A percentile compares a stretch with the other conserved stretches of the same genome.
Evolutionary conservation across 35 echinoderm and acorn worm species (phyloP).

Genomic region (Apostichopus parvimensis): DNA sequence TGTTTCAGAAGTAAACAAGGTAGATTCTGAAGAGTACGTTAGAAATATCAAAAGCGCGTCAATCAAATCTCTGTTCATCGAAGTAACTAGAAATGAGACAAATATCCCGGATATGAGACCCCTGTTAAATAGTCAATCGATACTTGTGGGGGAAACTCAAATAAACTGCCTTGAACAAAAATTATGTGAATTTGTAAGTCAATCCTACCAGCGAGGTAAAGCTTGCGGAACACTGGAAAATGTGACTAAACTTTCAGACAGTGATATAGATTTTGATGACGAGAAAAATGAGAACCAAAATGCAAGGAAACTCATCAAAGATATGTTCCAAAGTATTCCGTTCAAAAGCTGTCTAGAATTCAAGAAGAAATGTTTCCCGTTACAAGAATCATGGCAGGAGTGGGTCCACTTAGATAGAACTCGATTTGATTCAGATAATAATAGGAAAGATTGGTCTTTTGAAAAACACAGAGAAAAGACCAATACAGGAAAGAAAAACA

Average conservation of each 20-base stretch:
- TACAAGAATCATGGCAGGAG: neutral
- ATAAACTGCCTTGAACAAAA: neutral
- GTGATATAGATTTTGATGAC: neutral
- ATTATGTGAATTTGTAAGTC: neutral
- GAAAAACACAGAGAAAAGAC: neutral
- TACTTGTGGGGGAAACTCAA: neutral
- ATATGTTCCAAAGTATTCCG: neutral
- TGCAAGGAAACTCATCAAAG: neutral
- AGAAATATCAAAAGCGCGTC: neutral
- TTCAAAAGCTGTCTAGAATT: slow-evolving; percentile 1
- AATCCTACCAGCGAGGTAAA: neutral
- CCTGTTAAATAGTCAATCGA: neutral
- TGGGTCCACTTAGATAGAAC: slow-evolving; percentile 33
- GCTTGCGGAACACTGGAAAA: neutral
- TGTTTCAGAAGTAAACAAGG: neutral
- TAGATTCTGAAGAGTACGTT: neutral
- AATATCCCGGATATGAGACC: neutral
- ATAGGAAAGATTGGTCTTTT: slow-evolving; percentile 15
- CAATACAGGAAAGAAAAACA: neutral
- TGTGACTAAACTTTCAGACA: neutral
- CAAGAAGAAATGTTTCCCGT: neutral
- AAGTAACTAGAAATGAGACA: neutral
- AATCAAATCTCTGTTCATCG: neutral
- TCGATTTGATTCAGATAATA: neutral
- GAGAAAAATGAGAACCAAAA: neutral